phyloP scores from a whole-genome alignment of 2,888 invertebrate genomes.

The Mesoligia furuncula region DNA sequence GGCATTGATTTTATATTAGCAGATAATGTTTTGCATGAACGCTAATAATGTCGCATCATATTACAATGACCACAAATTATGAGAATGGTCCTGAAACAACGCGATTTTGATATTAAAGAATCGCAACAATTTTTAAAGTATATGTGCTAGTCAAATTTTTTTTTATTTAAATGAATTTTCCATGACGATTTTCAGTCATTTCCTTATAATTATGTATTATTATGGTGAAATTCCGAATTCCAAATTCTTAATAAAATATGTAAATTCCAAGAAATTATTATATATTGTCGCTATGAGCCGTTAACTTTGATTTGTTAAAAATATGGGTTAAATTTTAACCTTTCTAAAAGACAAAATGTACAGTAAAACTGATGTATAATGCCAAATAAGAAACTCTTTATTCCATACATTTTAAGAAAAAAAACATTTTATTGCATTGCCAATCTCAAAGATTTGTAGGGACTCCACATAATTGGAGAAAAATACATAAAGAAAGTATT shows the following conservation, averaged over 20 bases:
- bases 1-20: conserved; percentile 23
- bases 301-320: conserved; percentile 19
- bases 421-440: not conserved
- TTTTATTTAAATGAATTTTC: conserved; percentile 31
- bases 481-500: conserved; percentile 14
- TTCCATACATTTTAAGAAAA: conserved; percentile 38
- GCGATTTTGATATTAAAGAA: conserved; percentile 31
- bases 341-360: conserved; percentile 29
- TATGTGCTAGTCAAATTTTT: conserved; percentile 29
- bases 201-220: conserved; percentile 34
- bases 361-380: conserved; percentile 49
- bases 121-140: conserved; percentile 42
- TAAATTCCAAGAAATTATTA: conserved; percentile 48
- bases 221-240: conserved; percentile 42
- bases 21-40: conserved; percentile 42
- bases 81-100: conserved; percentile 37
- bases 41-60: conserved; percentile 13
- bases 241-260: conserved; percentile 43
- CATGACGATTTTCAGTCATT: conserved; percentile 52
- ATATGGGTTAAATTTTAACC: conserved; percentile 6
- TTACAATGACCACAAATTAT: conserved; percentile 45
- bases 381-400: conserved; percentile 37
- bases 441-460: conserved; percentile 49
- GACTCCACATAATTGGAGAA: conserved; percentile 1
- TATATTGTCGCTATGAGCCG: conserved; percentile 44